Conservation (phyloP, 1,140 invertebrate species). For the Vollenhovia emeryi region DNA sequence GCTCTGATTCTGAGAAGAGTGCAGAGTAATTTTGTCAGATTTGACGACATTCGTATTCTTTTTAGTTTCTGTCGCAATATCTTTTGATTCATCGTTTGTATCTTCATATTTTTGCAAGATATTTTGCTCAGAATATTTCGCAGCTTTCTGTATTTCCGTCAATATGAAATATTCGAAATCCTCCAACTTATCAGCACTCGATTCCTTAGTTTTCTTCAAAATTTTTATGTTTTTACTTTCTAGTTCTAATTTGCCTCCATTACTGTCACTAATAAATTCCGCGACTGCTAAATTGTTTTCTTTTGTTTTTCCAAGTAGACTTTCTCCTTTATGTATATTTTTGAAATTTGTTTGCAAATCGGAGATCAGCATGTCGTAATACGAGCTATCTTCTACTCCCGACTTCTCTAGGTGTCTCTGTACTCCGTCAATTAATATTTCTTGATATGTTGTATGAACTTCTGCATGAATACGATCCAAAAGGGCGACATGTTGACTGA, state of each 20-base stretch:
- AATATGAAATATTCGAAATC: slow-evolving; percentile 73
- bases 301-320: slow-evolving; percentile 48
- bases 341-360: slow-evolving; percentile 46
- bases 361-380: slow-evolving; percentile 57
- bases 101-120: slow-evolving; percentile 59
- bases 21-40: slow-evolving; percentile 40
- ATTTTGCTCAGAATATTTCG: slow-evolving; percentile 60
- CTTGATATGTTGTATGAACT: slow-evolving; percentile 55
- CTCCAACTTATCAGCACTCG: slow-evolving; percentile 50
- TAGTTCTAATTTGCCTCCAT: slow-evolving; percentile 37
- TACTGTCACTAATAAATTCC: slow-evolving; percentile 61
- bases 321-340: slow-evolving; percentile 45
- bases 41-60: slow-evolving; percentile 37
- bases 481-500: slow-evolving; percentile 49
- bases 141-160: slow-evolving; percentile 70
- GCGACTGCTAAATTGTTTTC: slow-evolving; percentile 41
- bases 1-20: slow-evolving; percentile 55
- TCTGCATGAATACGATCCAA: slow-evolving; percentile 51
- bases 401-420: slow-evolving; percentile 57
- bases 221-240: slow-evolving; percentile 43
- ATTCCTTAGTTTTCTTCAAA: slow-evolving; percentile 49
- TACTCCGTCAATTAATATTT: slow-evolving; percentile 53
- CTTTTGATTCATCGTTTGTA: slow-evolving; percentile 32
- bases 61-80: background rate
- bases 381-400: slow-evolving; percentile 41